phyloP scores from a whole-genome alignment of 1,140 invertebrate species.

The Heliothis subflexa region DNA sequence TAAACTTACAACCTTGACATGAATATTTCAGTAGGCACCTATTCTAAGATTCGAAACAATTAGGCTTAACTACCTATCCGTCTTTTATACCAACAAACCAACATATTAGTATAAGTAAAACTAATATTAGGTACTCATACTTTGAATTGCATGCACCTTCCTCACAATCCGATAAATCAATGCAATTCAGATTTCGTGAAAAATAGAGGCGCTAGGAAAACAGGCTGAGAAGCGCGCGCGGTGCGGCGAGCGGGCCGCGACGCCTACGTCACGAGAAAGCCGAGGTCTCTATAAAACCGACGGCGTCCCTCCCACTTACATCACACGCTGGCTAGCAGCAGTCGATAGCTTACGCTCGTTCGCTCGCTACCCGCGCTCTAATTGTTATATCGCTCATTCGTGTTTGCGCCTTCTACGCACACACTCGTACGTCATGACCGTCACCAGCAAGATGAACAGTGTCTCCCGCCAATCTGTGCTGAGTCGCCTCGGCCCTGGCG shows the following conservation, averaged over 20 bases:
- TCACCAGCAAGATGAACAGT: constrained; percentile 85
- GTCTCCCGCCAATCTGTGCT: constrained; percentile 81
- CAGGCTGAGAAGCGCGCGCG: constrained; percentile 49
- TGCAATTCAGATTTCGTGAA: constrained; percentile 61
- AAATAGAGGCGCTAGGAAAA: constrained; percentile 69
- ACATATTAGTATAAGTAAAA: too few species aligned
- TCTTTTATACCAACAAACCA: too few species aligned
- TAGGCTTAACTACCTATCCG: not conserved
- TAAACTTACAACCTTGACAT: constrained; percentile 6
- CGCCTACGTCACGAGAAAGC: constrained; percentile 76
- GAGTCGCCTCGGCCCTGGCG: constrained; percentile 78
- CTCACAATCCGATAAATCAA: constrained; percentile 58
- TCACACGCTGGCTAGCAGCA: constrained; percentile 77
- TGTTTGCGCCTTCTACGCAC: constrained; percentile 64
- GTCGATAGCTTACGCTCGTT: constrained; percentile 67
- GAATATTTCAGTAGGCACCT: not conserved
- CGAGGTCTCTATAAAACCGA: constrained; percentile 82
- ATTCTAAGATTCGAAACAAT: not conserved
- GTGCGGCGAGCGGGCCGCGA: constrained; percentile 59
- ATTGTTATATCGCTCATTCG: constrained; percentile 64
- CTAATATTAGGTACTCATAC: not conserved
- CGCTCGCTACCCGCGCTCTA: constrained; percentile 67
- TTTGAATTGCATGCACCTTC: constrained; percentile 23
- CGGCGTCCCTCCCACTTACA: constrained; percentile 72
- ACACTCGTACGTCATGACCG: constrained; percentile 79